phyloP scores from a whole-genome alignment of 53 echinoderm and acorn worm species.

The Echinometra lucunter region DNA sequence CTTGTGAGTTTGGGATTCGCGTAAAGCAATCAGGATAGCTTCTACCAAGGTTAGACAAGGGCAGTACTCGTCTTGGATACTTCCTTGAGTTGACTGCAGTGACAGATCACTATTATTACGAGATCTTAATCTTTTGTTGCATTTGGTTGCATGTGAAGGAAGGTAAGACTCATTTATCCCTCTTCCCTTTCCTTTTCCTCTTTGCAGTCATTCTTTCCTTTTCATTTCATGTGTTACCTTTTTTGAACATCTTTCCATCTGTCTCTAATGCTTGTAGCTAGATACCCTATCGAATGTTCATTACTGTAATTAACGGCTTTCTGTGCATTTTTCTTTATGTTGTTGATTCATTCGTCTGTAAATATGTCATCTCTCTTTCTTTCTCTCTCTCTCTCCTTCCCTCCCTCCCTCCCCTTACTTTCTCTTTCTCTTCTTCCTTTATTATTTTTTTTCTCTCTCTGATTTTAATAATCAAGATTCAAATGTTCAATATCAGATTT shows the following conservation, averaged over 20 bases:
- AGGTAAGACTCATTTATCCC: constrained; percentile 3
- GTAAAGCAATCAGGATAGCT: background rate
- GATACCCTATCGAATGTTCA: background rate
- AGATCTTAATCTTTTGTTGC: background rate
- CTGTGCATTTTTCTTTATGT: background rate
- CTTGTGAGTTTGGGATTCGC: background rate
- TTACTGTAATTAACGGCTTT: background rate
- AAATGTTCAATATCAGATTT: too few species aligned
- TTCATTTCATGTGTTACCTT: background rate
- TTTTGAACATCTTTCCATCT: background rate
- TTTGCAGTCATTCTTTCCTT: background rate
- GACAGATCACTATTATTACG: constrained; percentile 10
- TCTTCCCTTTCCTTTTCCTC: background rate
- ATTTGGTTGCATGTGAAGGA: background rate
- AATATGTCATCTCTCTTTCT: background rate
- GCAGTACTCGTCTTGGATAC: background rate
- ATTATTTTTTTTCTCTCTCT: too few species aligned
- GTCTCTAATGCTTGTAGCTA: background rate
- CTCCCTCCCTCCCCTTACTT: background rate
- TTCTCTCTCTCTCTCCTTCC: background rate
- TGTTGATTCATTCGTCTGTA: background rate
- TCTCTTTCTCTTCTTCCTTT: background rate
- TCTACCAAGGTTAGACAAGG: constrained; percentile 1
- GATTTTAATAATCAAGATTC: too few species aligned
- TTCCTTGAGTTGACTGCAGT: constrained; percentile 13